Conservation (phyloP, 2,797 vertebrate species). For the Amniataba percoides region DNA sequence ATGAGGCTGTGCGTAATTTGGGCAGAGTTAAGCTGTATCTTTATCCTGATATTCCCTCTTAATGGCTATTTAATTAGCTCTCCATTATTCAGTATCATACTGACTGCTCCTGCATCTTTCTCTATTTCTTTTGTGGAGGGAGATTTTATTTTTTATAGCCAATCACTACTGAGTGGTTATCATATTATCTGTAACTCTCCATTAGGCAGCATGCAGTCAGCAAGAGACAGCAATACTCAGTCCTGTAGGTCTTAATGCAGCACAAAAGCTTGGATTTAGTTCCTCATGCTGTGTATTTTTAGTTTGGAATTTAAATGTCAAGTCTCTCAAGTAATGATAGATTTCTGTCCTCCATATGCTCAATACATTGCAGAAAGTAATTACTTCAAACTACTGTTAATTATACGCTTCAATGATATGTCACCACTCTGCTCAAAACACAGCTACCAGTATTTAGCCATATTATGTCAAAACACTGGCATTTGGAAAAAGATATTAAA, state of each 20-base stretch:
- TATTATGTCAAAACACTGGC: neutral
- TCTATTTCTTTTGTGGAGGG: neutral
- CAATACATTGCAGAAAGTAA: neutral
- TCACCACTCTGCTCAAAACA: neutral
- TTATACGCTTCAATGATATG: neutral
- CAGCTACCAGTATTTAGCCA: neutral
- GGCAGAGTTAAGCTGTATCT: neutral
- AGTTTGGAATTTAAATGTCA: neutral
- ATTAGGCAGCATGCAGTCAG: neutral
- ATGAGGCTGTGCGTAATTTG: neutral
- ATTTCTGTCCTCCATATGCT: neutral
- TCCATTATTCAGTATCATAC: constrained; percentile 4
- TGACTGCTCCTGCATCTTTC: neutral
- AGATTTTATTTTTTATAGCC: constrained; percentile 8
- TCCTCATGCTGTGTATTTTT: neutral
- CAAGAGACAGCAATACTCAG: neutral
- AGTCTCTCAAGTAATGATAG: neutral
- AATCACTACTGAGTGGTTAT: neutral
- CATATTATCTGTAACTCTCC: neutral
- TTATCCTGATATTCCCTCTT: constrained; percentile 4
- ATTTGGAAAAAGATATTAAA: too few species aligned
- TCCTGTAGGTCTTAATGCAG: neutral
- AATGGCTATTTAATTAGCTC: constrained; percentile 17
- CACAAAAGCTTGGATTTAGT: neutral
- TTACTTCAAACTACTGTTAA: neutral